phyloP scores from a whole-genome alignment of 2,797 vertebrate species.

The Spondyliosoma cantharus region DNA sequence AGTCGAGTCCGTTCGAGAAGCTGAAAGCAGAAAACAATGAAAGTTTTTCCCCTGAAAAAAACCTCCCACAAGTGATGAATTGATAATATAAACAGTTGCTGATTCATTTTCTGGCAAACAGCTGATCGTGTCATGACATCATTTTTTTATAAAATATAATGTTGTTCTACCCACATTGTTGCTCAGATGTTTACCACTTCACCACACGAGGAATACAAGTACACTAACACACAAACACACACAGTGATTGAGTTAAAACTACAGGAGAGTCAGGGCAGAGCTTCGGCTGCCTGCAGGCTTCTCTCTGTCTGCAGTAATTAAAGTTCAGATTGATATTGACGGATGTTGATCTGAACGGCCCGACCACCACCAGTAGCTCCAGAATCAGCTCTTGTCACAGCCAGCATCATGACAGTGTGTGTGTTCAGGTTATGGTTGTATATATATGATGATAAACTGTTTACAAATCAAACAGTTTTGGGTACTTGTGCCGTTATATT shows the following conservation, averaged over 20 bases:
- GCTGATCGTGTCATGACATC: too few relatives aligned
- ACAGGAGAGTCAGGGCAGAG: slow-evolving; percentile 55
- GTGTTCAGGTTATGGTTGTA: background rate
- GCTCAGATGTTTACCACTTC: too few relatives aligned
- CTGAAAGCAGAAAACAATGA: background rate
- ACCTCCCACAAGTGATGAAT: background rate
- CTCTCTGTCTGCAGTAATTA: slow-evolving; percentile 36
- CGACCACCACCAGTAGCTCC: slow-evolving; percentile 23
- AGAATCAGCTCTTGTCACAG: background rate
- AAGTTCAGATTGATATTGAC: slow-evolving; percentile 38
- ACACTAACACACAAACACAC: background rate
- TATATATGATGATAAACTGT: background rate
- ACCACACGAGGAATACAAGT: background rate
- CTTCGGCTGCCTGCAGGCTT: slow-evolving; percentile 48
- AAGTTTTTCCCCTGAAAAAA: background rate
- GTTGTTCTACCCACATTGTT: too few relatives aligned
- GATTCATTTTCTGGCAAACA: too few relatives aligned
- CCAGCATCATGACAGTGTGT: background rate
- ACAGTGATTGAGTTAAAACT: slow-evolving; percentile 9
- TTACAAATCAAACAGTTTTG: too few relatives aligned
- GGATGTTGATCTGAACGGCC: background rate
- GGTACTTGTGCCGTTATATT: too few relatives aligned
- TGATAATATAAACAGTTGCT: background rate
- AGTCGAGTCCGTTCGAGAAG: background rate
- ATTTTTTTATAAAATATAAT: too few relatives aligned